Conservation (phyloP, 2,797 vertebrate species). For the Sebastes baramenuke region DNA sequence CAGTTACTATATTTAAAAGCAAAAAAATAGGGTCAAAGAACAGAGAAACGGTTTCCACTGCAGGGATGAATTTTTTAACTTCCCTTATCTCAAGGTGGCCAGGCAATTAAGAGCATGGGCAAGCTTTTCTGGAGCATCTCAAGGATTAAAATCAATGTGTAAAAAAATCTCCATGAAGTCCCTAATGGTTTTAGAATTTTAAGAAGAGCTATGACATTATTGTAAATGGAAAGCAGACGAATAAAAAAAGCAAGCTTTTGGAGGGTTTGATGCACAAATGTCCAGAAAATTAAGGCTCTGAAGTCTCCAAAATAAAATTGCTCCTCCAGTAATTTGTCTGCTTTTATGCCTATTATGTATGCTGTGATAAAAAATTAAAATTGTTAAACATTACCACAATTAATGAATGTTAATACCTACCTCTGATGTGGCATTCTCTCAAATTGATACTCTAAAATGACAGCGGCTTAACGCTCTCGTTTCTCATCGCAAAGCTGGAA, state of each 20-base stretch:
- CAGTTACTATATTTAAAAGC: constrained; percentile 62
- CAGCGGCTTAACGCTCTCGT: constrained; percentile 12
- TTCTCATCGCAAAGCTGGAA: constrained; percentile 17
- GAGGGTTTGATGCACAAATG: constrained; percentile 23
- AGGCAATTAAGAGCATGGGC: constrained; percentile 56
- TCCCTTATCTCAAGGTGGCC: constrained; percentile 75
- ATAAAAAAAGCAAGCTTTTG: constrained; percentile 10
- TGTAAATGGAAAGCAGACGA: constrained; percentile 45
- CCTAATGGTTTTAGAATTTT: constrained; percentile 73
- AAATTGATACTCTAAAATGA: constrained; percentile 13
- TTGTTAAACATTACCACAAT: constrained; percentile 7
- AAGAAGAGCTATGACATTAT: constrained; percentile 54
- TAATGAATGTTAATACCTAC: background rate
- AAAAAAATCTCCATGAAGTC: constrained; percentile 68
- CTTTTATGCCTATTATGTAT: constrained; percentile 1
- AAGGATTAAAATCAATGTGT: constrained; percentile 57
- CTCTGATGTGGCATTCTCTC: constrained; percentile 8
- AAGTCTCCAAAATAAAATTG: background rate
- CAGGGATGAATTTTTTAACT: constrained; percentile 51
- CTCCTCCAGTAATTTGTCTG: background rate
- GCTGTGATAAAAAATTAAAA: background rate
- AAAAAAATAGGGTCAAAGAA: constrained; percentile 49
- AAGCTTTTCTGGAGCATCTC: constrained; percentile 51
- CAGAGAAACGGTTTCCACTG: constrained; percentile 36
- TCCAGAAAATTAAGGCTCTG: constrained; percentile 24